These are phyloP conservation scores for Mercenaria mercenaria DNA, from an alignment of 1,140 invertebrate species.

Conservation along the genomic window DNA sequence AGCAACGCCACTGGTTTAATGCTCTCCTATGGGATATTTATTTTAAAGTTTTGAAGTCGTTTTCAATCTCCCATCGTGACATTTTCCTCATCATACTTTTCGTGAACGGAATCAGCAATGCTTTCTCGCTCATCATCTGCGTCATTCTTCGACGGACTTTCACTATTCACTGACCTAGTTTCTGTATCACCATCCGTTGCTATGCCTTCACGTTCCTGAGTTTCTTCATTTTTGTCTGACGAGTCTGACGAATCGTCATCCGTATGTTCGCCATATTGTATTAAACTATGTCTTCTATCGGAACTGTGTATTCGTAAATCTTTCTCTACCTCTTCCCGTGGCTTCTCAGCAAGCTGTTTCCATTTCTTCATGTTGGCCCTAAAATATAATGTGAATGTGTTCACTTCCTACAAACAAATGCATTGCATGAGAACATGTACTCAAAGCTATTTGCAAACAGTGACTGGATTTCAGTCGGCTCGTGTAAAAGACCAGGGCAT, in stretches of 20 bases:
- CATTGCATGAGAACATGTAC: neutral
- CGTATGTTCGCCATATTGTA: conserved; percentile 32
- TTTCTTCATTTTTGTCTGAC: conserved; percentile 37
- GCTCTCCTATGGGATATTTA: too few species aligned
- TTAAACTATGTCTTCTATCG: conserved; percentile 44
- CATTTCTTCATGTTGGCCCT: conserved; percentile 83
- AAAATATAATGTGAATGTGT: neutral
- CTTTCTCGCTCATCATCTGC: neutral
- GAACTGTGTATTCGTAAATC: conserved; percentile 51
- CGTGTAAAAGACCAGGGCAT: too few species aligned
- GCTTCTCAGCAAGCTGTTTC: conserved; percentile 82
- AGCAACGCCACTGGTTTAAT: too few species aligned
- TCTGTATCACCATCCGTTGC: conserved; percentile 2
- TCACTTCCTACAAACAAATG: neutral
- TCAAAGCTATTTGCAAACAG: too few species aligned
- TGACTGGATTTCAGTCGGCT: too few species aligned
- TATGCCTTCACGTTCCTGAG: neutral
- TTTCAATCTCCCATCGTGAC: conserved; percentile 1
- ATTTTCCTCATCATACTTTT: conserved; percentile 19
- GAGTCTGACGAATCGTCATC: conserved; percentile 37
- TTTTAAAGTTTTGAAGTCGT: too few species aligned
- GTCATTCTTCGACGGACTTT: neutral
- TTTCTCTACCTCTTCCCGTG: conserved; percentile 71
- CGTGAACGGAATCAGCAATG: neutral
- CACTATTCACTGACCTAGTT: neutral